Evolutionary conservation across 2,888 invertebrate species (phyloP).

Genomic region (Heliconius sara): DNA sequence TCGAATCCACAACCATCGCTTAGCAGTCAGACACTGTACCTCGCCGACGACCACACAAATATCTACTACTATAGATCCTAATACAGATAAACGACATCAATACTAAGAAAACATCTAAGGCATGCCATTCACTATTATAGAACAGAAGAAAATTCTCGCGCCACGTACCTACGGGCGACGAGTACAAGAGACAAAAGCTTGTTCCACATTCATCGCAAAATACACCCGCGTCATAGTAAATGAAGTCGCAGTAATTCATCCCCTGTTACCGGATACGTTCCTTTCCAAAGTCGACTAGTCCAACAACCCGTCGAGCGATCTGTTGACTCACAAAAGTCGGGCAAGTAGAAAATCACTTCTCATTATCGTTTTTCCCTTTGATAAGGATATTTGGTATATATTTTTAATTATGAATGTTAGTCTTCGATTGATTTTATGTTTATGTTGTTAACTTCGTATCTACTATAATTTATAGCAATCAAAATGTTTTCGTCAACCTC

Average conservation of each 20-base stretch:
- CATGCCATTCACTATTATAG: conserved; percentile 10
- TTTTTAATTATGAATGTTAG: conserved; percentile 4
- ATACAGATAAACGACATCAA: background rate
- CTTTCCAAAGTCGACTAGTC: conserved; percentile 54
- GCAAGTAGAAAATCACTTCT: conserved; percentile 33
- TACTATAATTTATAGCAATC: background rate
- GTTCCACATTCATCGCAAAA: conserved; percentile 63
- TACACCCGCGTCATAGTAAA: conserved; percentile 64
- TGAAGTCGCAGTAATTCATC: conserved; percentile 74
- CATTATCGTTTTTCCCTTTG: conserved; percentile 16
- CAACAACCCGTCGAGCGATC: conserved; percentile 43
- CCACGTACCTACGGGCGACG: conserved; percentile 43
- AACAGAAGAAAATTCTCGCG: conserved; percentile 53
- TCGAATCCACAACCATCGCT: background rate
- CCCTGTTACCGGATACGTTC: conserved; percentile 64
- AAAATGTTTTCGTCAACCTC: background rate
- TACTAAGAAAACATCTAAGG: conserved; percentile 15
- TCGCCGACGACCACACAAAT: no score
- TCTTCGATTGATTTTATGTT: background rate
- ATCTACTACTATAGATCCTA: background rate
- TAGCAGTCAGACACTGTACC: background rate
- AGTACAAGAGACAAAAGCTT: conserved; percentile 53
- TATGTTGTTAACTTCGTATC: background rate
- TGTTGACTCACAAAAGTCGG: conserved; percentile 17
- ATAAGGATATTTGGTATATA: conserved; percentile 5